Conservation (phyloP, 2,113 vertebrate species). For the Pitta sordida region DNA sequence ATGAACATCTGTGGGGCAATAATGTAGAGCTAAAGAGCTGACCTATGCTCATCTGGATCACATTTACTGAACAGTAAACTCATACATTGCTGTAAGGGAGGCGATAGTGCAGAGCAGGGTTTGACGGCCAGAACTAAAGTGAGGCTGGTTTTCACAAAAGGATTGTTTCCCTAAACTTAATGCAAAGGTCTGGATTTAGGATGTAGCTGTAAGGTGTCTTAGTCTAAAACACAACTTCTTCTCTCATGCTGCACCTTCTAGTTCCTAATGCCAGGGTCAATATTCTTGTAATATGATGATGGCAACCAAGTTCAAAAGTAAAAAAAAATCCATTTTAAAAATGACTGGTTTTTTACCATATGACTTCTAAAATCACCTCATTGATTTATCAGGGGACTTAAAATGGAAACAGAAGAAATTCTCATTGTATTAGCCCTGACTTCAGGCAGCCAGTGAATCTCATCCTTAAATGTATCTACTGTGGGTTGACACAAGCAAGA, state of each 20-base stretch:
- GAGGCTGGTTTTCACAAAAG: not conserved
- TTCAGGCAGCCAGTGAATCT: not conserved
- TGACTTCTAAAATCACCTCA: not conserved
- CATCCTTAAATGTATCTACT: not conserved
- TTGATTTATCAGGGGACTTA: not conserved
- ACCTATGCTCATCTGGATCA: not conserved
- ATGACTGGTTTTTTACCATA: rapidly evolving
- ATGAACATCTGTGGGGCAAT: not conserved
- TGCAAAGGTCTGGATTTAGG: not conserved
- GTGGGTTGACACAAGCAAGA: not conserved
- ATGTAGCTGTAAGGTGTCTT: not conserved
- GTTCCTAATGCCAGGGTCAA: not conserved
- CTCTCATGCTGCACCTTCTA: not conserved
- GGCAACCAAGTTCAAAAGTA: not conserved
- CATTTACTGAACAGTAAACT: not conserved
- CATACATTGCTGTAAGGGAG: not conserved
- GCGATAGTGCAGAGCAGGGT: not conserved
- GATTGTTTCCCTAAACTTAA: not conserved
- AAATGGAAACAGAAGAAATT: not conserved
- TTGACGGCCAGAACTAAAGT: not conserved
- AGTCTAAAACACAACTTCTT: not conserved
- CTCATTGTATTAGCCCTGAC: not conserved
- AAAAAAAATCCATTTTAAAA: not conserved
- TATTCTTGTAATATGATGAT: not conserved
- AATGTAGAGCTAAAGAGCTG: not conserved